Percentiles rank a stretch among this genome's conserved stretches.
These are phyloP conservation scores for Dysmachus trigonus DNA, from an alignment of 2,888 invertebrate genomes.

Conservation along the genomic window DNA sequence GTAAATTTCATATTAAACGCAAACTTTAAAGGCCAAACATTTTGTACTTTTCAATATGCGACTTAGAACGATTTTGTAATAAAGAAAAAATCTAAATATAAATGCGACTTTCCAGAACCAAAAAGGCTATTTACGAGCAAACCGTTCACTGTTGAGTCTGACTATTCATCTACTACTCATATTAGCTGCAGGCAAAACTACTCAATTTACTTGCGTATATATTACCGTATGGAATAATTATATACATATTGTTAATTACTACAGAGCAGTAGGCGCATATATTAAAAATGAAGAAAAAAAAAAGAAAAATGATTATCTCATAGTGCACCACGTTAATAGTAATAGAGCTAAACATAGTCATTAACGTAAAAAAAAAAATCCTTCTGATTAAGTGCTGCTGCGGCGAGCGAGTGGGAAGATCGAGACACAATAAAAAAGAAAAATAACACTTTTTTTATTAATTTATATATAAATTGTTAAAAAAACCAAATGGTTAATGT, in stretches of 20 bases:
- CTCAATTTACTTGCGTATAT: constrained; percentile 17
- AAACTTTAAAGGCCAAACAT: constrained; percentile 19
- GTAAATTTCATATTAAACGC: constrained; percentile 19
- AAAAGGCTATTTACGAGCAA: neutral
- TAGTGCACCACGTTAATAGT: constrained; percentile 29
- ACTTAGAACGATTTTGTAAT: constrained; percentile 1
- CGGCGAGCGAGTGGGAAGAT: neutral
- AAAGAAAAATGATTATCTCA: constrained; percentile 6
- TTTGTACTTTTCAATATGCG: constrained; percentile 34
- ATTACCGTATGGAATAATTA: constrained; percentile 15
- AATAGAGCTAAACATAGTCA: constrained; percentile 3
- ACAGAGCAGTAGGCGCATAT: constrained; percentile 18
- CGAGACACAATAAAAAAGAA: neutral
- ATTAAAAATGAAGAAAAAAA: no score
- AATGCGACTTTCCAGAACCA: neutral
- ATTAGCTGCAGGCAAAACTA: neutral
- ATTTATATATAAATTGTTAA: constrained; percentile 21
- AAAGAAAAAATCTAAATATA: neutral
- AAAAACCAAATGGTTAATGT: neutral
- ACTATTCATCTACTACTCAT: constrained; percentile 22
- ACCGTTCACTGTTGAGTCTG: constrained; percentile 19
- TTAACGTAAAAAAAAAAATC: neutral
- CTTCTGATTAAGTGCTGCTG: constrained; percentile 13
- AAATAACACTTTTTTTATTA: constrained; percentile 32
- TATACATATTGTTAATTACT: constrained; percentile 21